phyloP scores from a whole-genome alignment of 2,113 vertebrate genomes.

The Myiopsitta monachus region DNA sequence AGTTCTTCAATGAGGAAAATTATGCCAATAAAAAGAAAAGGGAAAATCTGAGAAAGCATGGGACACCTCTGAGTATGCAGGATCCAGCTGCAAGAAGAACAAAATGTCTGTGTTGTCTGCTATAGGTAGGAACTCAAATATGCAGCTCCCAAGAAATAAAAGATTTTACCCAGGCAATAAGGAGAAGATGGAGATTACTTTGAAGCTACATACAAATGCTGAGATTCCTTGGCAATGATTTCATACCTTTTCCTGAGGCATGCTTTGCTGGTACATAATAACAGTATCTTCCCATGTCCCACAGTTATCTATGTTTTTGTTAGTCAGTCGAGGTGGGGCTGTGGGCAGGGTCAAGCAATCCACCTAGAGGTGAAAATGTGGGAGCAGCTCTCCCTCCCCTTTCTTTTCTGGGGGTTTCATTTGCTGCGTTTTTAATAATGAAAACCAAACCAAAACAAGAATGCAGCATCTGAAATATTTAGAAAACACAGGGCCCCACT shows the following conservation, averaged over 20 bases:
- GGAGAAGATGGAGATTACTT: neutral
- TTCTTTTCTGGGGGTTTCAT: slow-evolving; percentile 31
- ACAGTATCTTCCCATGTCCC: neutral
- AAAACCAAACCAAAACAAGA: slow-evolving; percentile 56
- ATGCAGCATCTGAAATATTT: neutral
- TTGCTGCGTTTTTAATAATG: slow-evolving; percentile 39
- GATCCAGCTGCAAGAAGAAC: slow-evolving; percentile 14
- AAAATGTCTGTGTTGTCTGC: neutral
- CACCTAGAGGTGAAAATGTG: slow-evolving; percentile 54
- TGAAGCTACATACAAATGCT: neutral
- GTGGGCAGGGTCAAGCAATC: slow-evolving; percentile 51
- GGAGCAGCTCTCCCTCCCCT: slow-evolving; percentile 33
- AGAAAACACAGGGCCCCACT: neutral
- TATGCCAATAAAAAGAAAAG: neutral
- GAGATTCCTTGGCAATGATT: slow-evolving; percentile 32
- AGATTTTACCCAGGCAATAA: neutral
- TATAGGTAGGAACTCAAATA: neutral
- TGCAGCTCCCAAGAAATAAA: slow-evolving; percentile 11
- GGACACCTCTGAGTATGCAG: neutral
- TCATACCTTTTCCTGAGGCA: slow-evolving; percentile 25
- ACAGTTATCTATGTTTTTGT: slow-evolving; percentile 1
- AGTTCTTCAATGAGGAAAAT: neutral
- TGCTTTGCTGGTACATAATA: neutral
- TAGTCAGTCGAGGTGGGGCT: slow-evolving; percentile 16
- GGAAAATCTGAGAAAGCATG: neutral